A percentile compares a stretch with the other conserved stretches of the same genome.
Evolutionary conservation across 2,113 vertebrate genomes (phyloP).

Genomic region (Ellobius talpinus): DNA sequence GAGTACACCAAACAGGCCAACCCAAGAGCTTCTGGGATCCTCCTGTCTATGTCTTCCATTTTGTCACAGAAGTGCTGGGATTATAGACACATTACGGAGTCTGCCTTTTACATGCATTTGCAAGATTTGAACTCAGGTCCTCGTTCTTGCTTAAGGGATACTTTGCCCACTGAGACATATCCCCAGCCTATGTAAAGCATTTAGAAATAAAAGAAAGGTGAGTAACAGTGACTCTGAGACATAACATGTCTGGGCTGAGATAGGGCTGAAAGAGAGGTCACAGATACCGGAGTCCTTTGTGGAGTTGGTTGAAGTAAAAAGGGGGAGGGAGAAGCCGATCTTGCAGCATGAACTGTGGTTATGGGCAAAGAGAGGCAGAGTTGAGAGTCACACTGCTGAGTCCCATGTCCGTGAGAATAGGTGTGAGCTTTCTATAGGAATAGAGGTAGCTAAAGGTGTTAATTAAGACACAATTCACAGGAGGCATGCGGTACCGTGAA

Average conservation of each 20-base stretch:
- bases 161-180: neutral
- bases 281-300: neutral
- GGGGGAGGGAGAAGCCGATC: neutral
- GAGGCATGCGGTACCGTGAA: neutral
- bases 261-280: neutral
- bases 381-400: neutral
- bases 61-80: neutral
- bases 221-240: neutral
- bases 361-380: neutral
- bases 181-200: neutral
- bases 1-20: too few species aligned
- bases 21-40: neutral
- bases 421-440: neutral
- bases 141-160: neutral
- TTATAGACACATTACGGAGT: neutral
- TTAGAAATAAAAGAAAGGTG: neutral
- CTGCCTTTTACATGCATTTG: neutral
- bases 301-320: neutral
- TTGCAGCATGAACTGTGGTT: neutral
- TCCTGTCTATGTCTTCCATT: neutral
- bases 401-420: neutral
- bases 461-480: constrained; percentile 9
- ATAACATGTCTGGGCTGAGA: neutral
- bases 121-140: neutral
- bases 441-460: neutral